Conservation (phyloP, 2,113 vertebrate species). For the Garra rufa region DNA sequence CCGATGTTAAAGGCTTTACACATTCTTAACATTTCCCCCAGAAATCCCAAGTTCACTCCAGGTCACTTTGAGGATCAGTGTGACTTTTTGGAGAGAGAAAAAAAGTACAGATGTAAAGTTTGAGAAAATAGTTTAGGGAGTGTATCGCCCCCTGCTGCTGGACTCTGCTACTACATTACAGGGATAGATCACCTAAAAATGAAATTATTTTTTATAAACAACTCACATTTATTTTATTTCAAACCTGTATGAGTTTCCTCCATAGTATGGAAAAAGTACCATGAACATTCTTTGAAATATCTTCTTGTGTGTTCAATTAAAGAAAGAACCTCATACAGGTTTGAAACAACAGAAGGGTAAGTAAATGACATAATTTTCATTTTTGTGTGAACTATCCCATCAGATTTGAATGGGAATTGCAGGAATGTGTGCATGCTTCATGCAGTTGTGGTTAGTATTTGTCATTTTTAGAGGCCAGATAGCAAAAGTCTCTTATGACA, state of each 20-base stretch:
- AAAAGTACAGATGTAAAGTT: not conserved
- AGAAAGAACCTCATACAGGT: too few relatives aligned
- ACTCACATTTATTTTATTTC: not conserved
- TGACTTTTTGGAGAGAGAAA: not conserved
- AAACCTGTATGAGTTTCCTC: not conserved
- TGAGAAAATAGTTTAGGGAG: not conserved
- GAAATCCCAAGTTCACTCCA: slow-evolving; percentile 3
- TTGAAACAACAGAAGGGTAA: not conserved
- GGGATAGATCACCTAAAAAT: not conserved
- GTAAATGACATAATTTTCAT: not conserved
- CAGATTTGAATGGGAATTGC: not conserved
- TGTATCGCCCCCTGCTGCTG: slow-evolving; percentile 36
- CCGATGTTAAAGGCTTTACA: not conserved
- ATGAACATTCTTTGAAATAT: not conserved
- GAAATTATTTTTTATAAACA: not conserved
- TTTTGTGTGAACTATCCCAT: not conserved
- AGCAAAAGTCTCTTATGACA: not conserved
- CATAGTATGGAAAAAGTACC: too few relatives aligned
- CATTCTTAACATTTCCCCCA: slow-evolving; percentile 28
- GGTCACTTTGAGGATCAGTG: not conserved
- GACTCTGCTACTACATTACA: slow-evolving; percentile 17
- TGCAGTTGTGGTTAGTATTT: not conserved
- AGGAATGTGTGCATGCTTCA: not conserved
- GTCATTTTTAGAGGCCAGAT: not conserved
- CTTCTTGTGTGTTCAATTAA: not conserved